Base-by-base conservation (phyloP, 1,140 invertebrate species). In the Marisa cornuarietis region DNA sequence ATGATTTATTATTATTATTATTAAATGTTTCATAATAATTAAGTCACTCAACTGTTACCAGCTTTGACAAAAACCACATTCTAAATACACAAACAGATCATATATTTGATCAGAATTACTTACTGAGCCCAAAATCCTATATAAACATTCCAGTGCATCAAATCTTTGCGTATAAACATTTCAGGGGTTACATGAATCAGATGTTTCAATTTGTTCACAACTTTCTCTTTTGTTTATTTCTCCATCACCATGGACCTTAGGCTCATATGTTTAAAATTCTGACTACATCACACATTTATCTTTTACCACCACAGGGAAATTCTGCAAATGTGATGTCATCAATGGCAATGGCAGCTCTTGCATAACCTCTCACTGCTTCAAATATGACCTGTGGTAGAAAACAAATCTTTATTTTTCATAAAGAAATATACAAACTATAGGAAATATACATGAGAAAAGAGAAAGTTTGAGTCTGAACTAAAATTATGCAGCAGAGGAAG, bases 261-360 rank as follows among this genome's bases (percentile, higher is more conserved):
- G 42, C n/a, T 71, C n/a, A 71, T 26, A 18, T 71, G 14, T 52
- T 52, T 52, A 16, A 42, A 42, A 73, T 49, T n/a, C 13, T 22
- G 31, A 73, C 22, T 14, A 42, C 1, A 49, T 10, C 2, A 26
- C 49, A 49, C 11, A 73, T n/a, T 31, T 26, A 14, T n/a, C 14
- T 63, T n/a, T 42, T 66, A 79, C 90, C 86, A 76, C 84, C 81
- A 63, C 76, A 77, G 6, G 13, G 22, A 5, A 42, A 68, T 18
- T 68, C 63, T 7, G 54, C 81, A 71, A 86, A 86, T 79, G 68
- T 79, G 11, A 91, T 88, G 80, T 92, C 91, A 83, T 91, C 91
- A 76, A 92, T 86, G 24, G 90, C 90, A 61, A 90, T 88, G 75
- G 89, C 88, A 20, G 86, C 87, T 61, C 78, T 79, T 24, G 82